Base-by-base conservation (phyloP, 2,888 invertebrate species). In the Cheilosia impressa region DNA sequence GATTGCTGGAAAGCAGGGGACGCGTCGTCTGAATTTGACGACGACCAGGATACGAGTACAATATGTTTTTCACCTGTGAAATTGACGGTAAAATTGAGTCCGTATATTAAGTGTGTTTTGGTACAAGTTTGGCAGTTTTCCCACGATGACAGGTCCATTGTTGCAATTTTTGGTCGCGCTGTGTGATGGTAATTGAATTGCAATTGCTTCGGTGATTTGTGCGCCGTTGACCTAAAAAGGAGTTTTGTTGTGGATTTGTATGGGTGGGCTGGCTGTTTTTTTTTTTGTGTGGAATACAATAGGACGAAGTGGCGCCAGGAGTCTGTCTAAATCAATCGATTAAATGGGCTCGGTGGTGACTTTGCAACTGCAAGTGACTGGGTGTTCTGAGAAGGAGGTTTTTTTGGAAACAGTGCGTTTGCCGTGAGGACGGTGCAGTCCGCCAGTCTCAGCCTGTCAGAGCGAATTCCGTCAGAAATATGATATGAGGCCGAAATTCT, bases 1-100 rank as follows among this genome's bases (percentile, higher is more conserved):
- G 76, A 9, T 77, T 63, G 50, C 9, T 9, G 50, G 17, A 53
- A 65, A 43, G 60, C 17, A 45, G 52, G 38, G 19, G 38, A 57
- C 10, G 7, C 10, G 7, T 31, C 41, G 84, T 75, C 65, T 80
- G 80, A 76, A 75, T 84, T 65, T 71, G 80, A 83, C 68, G 72
- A 71, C 60, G 84, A 19, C 58, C 57, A 71, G 73, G 6, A 17
- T 47, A 19, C 31, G 31, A 17, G 38, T 4, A 13, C 6, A 27
- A 27, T 27, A 27, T 4, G 13, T 60, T 65, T 77, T 79, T 75
- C 79, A 84, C 84, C 84, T 84, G 84, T 75, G 69, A 75, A 75
- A 71, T 84, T 69, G 84, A 69, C 52, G 69, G 53, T 72, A 55
- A 10, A 60, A 63, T n/a, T 43, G 24, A 69, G 68, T 24, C 31